phyloP scores from a whole-genome alignment of 2,797 vertebrate genomes.

The Cyprinella venusta region DNA sequence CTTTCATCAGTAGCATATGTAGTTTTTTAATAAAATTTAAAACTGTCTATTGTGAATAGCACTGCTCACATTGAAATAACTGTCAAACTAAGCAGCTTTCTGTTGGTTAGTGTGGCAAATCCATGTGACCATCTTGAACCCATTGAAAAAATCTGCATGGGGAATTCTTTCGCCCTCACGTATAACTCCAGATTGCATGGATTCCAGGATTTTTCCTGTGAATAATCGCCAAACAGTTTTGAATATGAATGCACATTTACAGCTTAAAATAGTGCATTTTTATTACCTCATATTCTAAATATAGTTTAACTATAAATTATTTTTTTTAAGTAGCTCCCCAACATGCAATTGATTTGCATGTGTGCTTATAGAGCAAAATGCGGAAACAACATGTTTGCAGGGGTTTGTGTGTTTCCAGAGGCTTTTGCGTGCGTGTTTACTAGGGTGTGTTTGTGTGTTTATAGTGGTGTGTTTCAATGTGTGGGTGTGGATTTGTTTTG shows the following conservation, averaged over 20 bases:
- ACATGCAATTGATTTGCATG: not conserved
- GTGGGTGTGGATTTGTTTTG: slow-evolving; percentile 61
- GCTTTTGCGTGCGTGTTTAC: slow-evolving; percentile 45
- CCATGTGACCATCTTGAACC: not conserved
- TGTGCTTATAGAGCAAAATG: slow-evolving; percentile 22
- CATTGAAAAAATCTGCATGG: not conserved
- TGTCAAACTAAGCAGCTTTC: not conserved
- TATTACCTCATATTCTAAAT: not conserved
- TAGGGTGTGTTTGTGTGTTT: slow-evolving; percentile 48
- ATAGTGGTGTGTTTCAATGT: slow-evolving; percentile 40
- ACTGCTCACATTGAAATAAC: not conserved
- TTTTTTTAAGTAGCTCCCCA: not conserved
- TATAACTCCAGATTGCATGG: not conserved
- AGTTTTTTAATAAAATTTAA: not conserved
- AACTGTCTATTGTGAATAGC: not conserved
- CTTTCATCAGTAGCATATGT: not conserved
- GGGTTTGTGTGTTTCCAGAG: slow-evolving; percentile 48
- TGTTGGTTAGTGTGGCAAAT: not conserved
- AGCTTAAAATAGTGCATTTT: not conserved
- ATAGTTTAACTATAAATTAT: too few relatives aligned
- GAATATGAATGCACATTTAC: not conserved
- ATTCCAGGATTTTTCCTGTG: not conserved
- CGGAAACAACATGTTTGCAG: slow-evolving; percentile 28
- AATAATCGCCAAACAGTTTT: not conserved
- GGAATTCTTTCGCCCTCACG: not conserved